These are phyloP conservation scores for Rhynchomys soricoides DNA, from an alignment of 2,113 vertebrate genomes.

Conservation along the genomic window DNA sequence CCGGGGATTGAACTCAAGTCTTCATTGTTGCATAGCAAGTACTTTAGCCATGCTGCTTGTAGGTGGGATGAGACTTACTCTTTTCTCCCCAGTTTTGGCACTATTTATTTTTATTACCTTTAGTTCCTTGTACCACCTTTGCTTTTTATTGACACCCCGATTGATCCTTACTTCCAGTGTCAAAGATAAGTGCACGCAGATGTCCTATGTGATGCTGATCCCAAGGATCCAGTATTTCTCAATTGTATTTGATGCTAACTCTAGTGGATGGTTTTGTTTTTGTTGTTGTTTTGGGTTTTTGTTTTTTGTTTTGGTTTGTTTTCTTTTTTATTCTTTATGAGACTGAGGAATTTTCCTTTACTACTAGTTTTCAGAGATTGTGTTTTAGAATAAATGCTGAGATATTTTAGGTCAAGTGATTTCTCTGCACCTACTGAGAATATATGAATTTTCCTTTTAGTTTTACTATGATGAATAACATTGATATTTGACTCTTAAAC, in stretches of 20 bases:
- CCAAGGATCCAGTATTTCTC: not conserved
- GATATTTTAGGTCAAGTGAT: not conserved
- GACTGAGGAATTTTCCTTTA: not conserved
- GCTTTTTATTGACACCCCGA: not conserved
- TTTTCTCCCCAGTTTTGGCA: not conserved
- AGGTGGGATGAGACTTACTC: not conserved
- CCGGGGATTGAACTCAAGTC: not conserved
- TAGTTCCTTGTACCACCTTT: not conserved
- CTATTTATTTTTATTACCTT: not conserved
- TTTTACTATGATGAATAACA: not conserved
- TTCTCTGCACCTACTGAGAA: not conserved
- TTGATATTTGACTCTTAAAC: not conserved
- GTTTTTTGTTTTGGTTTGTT: no score
- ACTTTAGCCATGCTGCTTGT: not conserved
- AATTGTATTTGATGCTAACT: not conserved
- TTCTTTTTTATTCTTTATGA: constrained; percentile 6
- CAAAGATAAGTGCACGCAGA: not conserved
- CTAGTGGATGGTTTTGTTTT: not conserved
- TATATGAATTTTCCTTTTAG: not conserved
- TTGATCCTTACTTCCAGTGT: not conserved
- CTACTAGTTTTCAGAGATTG: not conserved
- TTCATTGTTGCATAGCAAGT: not conserved
- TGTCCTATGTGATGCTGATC: not conserved
- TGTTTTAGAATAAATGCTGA: not conserved
- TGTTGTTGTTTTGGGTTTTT: not conserved